Evolutionary conservation across 2,888 invertebrate genomes (phyloP).

Genomic region (Eucera pruinosa): DNA sequence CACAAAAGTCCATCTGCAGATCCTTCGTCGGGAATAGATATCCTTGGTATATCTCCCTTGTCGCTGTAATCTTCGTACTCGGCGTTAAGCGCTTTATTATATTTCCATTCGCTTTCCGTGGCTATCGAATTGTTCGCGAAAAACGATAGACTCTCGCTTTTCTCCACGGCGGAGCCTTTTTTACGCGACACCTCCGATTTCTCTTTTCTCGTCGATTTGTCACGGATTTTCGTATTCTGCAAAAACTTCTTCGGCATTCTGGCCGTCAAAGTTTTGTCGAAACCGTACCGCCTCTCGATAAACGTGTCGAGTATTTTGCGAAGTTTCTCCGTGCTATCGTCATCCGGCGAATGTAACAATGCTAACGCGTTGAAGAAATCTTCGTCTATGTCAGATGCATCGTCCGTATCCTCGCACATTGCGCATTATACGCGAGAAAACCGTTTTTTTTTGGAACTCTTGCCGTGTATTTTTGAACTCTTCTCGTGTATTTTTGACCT

Average conservation of each 20-base stretch:
- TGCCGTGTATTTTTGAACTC: not conserved
- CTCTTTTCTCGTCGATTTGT: not conserved
- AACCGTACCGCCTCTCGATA: conserved; percentile 67
- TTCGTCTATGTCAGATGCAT: conserved; percentile 60
- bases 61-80: conserved; percentile 61
- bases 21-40: conserved; percentile 79
- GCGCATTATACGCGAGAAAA: not conserved
- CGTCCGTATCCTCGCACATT: conserved; percentile 66
- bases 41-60: conserved; percentile 74
- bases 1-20: conserved; percentile 69
- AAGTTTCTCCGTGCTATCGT: conserved; percentile 73
- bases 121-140: conserved; percentile 10
- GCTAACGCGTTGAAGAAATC: conserved; percentile 72
- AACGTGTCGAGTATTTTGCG: conserved; percentile 68
- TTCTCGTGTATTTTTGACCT: too few relatives aligned
- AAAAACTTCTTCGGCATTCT: conserved; percentile 55
- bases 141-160: conserved; percentile 10
- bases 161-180: not conserved
- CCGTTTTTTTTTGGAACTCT: not conserved
- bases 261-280: conserved; percentile 49
- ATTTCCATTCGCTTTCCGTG: too few relatives aligned
- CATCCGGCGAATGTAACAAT: conserved; percentile 73
- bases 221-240: conserved; percentile 18
- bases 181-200: not conserved
- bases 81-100: too few relatives aligned